Percentiles rank a stretch among this genome's conserved stretches.
These are phyloP conservation scores for Saccostrea glomerata DNA, from an alignment of 1,140 invertebrate species.

Conservation along the genomic window DNA sequence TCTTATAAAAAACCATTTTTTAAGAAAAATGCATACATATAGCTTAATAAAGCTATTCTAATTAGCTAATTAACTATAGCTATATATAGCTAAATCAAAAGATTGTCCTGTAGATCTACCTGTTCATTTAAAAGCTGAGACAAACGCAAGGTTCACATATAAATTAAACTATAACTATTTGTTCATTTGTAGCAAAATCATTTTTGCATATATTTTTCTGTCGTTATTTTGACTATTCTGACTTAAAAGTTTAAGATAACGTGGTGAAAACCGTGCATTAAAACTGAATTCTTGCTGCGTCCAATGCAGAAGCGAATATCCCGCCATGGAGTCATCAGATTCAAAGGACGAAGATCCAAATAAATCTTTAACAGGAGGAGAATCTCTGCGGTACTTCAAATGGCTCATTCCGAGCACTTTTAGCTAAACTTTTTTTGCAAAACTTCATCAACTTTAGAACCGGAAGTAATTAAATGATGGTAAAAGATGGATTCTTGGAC, in stretches of 20 bases:
- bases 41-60: no score
- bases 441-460: neutral
- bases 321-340: constrained; percentile 11
- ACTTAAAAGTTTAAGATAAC: neutral
- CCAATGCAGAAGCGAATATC: neutral
- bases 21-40: no score
- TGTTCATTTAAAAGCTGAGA: no score
- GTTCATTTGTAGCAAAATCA: no score
- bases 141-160: no score
- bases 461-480: constrained; percentile 11
- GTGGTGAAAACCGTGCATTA: neutral
- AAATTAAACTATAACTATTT: no score
- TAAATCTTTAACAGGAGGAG: constrained; percentile 53
- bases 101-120: no score
- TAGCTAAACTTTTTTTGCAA: neutral
- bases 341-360: constrained; percentile 13
- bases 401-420: constrained; percentile 36
- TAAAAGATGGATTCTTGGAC: constrained; percentile 29
- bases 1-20: no score
- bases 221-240: no score
- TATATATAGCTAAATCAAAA: no score
- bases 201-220: no score
- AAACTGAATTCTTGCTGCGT: neutral
- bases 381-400: constrained; percentile 21
- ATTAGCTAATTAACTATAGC: no score